Evolutionary conservation across 1,140 invertebrate genomes (phyloP).

Genomic region (Pseudobourletiella spinata): DNA sequence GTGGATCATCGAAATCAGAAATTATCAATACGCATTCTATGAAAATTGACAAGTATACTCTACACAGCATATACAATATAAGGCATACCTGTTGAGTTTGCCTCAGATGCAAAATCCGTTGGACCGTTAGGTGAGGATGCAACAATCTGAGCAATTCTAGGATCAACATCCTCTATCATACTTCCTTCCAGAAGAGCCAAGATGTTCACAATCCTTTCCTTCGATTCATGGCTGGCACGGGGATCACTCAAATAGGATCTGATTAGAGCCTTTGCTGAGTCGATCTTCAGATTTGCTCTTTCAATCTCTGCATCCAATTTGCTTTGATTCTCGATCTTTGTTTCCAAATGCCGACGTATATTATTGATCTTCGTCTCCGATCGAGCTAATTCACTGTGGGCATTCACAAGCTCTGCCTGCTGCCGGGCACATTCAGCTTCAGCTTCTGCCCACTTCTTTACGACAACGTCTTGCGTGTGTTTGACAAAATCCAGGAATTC

Average conservation of each 20-base stretch:
- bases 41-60: too few relatives aligned
- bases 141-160: constrained; percentile 2
- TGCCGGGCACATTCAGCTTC: constrained; percentile 57
- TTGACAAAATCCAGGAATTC: constrained; percentile 31
- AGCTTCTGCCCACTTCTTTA: constrained; percentile 55
- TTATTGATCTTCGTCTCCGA: constrained; percentile 66
- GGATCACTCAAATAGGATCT: constrained; percentile 44
- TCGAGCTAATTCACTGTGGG: constrained; percentile 54
- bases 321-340: constrained; percentile 58
- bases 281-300: constrained; percentile 45
- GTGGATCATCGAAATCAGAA: too few relatives aligned
- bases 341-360: constrained; percentile 64
- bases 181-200: constrained; percentile 35
- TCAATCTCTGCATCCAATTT: constrained; percentile 54
- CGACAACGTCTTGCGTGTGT: constrained; percentile 56
- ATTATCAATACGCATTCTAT: too few relatives aligned
- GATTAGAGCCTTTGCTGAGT: constrained; percentile 16
- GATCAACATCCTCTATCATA: constrained; percentile 37
- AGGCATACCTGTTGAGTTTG: constrained; percentile 44
- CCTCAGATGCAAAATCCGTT: constrained; percentile 55
- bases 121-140: constrained; percentile 38
- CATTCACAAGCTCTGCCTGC: constrained; percentile 54
- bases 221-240: constrained; percentile 53
- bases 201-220: constrained; percentile 47
- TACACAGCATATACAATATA: too few relatives aligned